phyloP scores from a whole-genome alignment of 1,140 invertebrate genomes.

The Aethina tumida region DNA sequence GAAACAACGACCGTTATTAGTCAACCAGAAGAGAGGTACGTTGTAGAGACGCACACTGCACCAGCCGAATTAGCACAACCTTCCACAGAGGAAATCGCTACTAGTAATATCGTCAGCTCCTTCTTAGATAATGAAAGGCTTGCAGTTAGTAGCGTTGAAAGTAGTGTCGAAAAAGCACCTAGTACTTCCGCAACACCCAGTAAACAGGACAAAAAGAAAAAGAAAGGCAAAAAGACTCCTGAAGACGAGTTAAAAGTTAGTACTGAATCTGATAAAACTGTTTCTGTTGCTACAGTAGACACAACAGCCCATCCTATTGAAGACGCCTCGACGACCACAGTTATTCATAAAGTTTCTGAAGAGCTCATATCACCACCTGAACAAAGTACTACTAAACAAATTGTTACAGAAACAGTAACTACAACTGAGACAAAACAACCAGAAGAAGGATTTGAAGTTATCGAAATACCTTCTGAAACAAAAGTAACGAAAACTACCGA shows the following conservation, averaged over 20 bases:
- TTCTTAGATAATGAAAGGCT: conserved; percentile 24
- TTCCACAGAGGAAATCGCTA: conserved; percentile 14
- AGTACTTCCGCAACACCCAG: conserved; percentile 20
- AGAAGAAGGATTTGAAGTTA: background rate
- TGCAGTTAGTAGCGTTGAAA: conserved; percentile 19
- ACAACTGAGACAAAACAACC: background rate
- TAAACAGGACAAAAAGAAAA: conserved; percentile 11
- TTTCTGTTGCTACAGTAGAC: conserved; percentile 18
- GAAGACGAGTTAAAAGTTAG: conserved; percentile 13
- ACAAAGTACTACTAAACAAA: too few relatives aligned
- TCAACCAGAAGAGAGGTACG: conserved; percentile 29
- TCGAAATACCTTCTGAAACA: background rate
- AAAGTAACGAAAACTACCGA: background rate
- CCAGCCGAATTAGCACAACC: conserved; percentile 20
- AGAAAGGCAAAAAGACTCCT: conserved; percentile 18
- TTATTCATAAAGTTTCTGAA: too few relatives aligned
- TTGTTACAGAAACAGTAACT: conserved; percentile 4
- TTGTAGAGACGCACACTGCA: conserved; percentile 25
- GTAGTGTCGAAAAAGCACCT: conserved; percentile 27
- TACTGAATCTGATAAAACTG: conserved; percentile 15
- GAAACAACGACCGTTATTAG: conserved; percentile 1
- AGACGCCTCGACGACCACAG: too few relatives aligned
- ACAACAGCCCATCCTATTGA: conserved; percentile 11
- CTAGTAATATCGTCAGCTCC: conserved; percentile 13
- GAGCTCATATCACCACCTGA: too few relatives aligned